These are phyloP conservation scores for Buceros bicornis DNA, from an alignment of 2,797 vertebrate species.

Conservation along the genomic window DNA sequence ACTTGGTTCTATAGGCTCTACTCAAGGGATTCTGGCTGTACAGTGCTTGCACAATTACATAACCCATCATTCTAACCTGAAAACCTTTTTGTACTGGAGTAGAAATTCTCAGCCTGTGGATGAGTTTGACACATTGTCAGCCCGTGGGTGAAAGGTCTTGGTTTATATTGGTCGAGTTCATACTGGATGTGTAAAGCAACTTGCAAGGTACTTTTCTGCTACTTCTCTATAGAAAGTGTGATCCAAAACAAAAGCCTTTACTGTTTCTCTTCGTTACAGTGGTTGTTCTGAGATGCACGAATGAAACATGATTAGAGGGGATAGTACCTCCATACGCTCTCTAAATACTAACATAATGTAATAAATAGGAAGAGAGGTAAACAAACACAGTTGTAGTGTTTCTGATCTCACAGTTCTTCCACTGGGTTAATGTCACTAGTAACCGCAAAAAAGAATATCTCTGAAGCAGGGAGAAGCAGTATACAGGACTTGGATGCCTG, in stretches of 20 bases:
- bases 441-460: neutral
- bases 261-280: neutral
- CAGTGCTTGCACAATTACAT: neutral
- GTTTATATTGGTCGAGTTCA: neutral
- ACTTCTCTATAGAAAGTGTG: neutral
- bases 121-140: neutral
- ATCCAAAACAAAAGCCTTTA: neutral
- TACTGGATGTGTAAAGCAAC: neutral
- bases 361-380: neutral
- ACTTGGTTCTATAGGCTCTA: neutral
- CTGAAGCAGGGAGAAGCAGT: neutral
- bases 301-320: neutral
- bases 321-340: neutral
- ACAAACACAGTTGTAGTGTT: neutral
- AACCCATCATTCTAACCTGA: neutral
- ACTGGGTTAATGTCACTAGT: neutral
- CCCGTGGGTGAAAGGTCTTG: neutral
- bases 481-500: neutral
- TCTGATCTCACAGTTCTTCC: neutral
- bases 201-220: neutral
- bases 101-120: neutral
- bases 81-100: neutral
- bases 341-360: neutral
- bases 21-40: neutral
- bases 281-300: neutral